Evolutionary conservation across 2,888 invertebrate genomes (phyloP), one percentile per base, ranked within the genome.

Genomic region (Pachydiplax longipennis): DNA sequence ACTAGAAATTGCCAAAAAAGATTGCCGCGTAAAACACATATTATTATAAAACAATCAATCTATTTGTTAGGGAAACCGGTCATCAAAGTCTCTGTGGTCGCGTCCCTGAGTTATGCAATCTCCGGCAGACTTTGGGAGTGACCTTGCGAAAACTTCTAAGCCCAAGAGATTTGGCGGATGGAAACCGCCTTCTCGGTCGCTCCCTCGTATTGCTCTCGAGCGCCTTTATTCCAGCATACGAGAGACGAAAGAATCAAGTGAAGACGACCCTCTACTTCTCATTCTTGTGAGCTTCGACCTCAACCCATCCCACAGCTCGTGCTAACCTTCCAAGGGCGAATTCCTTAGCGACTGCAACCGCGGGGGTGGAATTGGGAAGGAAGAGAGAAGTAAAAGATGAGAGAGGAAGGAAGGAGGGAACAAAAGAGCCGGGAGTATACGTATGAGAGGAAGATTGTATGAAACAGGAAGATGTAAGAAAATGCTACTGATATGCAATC

Each of bases 351-450:
- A 87, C 22, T 61, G 35, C 53, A 53, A 31, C 58, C 5, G 61
- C 87, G 87, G 87, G 87, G 61, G 87, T 87, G 83, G 81, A 40
- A 81, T 83, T 37, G 83, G 18, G 65, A 18, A 61, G 83, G 83
- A 31, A 35, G 58, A 15, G 58, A 53, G 53, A 31, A 31, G 53
- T 53, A 83, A 48, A 48, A 31, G 82, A 22, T 12, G 44, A 44
- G 82, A n/a, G 48, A 40, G n/a, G 25, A 58, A 31, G 18, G 53
- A 35, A 22, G 18, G 87, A 22, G 25, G 65, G 25, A 15, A 31
- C 12, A 81, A 31, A 37, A 13, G 35, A 2, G 12, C 15, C 13
- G 1, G 48, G 18, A 0, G 53, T 53, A 53, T 53, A 18, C 1
- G 25, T 25, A 1, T 25, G 73, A 25, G 73, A 25, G 73, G 22